Evolutionary conservation across 2,888 invertebrate genomes (phyloP).

Genomic region (Plagodis dolabraria): DNA sequence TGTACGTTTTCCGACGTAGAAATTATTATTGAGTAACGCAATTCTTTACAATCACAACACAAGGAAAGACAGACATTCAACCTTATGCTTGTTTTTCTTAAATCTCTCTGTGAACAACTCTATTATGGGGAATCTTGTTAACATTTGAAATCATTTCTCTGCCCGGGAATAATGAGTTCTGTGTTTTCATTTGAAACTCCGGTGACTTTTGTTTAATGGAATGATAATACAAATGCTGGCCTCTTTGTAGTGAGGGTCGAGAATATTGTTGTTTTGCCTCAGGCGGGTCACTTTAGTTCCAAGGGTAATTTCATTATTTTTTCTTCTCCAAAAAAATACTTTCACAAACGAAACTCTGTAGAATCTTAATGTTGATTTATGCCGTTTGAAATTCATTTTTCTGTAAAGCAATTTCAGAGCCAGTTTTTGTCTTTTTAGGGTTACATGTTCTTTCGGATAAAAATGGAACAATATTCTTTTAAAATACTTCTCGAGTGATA

Average conservation of each 20-base stretch:
- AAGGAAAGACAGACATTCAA: constrained; percentile 46
- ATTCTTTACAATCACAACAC: constrained; percentile 63
- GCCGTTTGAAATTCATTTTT: constrained; percentile 62
- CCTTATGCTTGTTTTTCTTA: constrained; percentile 79
- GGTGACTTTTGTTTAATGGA: constrained; percentile 85
- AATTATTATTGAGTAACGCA: constrained; percentile 51
- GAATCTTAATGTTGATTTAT: constrained; percentile 68
- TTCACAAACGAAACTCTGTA: constrained; percentile 67
- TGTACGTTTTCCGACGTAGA: constrained; percentile 18
- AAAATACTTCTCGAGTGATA: constrained; percentile 20
- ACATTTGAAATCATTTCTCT: constrained; percentile 83
- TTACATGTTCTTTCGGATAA: constrained; percentile 19
- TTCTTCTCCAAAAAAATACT: constrained; percentile 63
- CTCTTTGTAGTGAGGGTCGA: constrained; percentile 78
- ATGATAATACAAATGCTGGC: constrained; percentile 83
- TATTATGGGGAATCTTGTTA: constrained; percentile 83
- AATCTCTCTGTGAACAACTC: constrained; percentile 80
- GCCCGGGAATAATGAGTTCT: constrained; percentile 81
- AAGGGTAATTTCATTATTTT: constrained; percentile 77
- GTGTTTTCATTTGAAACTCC: constrained; percentile 83
- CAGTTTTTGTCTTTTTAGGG: constrained; percentile 39
- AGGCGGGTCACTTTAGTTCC: constrained; percentile 79
- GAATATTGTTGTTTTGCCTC: constrained; percentile 80
- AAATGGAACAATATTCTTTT: constrained; percentile 14
- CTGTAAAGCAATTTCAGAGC: constrained; percentile 54